Evolutionary conservation across 1,140 invertebrate genomes (phyloP).

Genomic region (Tetramorium parvispinum): DNA sequence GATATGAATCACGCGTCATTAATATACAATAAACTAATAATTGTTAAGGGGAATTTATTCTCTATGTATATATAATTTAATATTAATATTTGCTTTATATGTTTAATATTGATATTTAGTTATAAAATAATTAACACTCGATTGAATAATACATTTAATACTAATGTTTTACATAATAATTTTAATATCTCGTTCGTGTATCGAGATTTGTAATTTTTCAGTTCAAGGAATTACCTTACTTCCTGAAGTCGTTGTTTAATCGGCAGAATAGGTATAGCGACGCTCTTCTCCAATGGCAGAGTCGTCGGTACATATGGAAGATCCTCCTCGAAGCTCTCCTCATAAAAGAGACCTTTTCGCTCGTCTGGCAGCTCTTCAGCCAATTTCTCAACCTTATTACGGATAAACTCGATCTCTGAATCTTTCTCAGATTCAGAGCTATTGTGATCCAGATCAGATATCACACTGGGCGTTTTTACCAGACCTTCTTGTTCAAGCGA

Average conservation of each 20-base stretch:
- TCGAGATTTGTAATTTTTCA: background rate
- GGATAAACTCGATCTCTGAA: slow-evolving; percentile 88
- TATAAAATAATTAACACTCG: background rate
- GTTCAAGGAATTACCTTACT: slow-evolving; percentile 80
- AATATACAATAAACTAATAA: background rate
- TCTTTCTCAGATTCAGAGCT: slow-evolving; percentile 93
- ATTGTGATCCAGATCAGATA: slow-evolving; percentile 87
- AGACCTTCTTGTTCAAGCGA: slow-evolving; percentile 39
- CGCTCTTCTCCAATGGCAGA: slow-evolving; percentile 92
- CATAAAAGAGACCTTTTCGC: slow-evolving; percentile 91
- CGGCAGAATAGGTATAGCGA: slow-evolving; percentile 92
- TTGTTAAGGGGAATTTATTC: background rate
- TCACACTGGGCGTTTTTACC: slow-evolving; percentile 75
- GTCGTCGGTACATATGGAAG: slow-evolving; percentile 95
- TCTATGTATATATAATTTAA: background rate
- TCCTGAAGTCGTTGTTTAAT: slow-evolving; percentile 90
- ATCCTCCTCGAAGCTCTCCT: slow-evolving; percentile 95
- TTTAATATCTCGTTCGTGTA: background rate
- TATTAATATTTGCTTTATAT: background rate
- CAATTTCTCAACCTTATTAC: slow-evolving; percentile 81
- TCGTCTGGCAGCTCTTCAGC: slow-evolving; percentile 86
- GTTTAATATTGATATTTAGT: background rate
- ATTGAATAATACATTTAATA: background rate
- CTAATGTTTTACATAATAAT: no score
- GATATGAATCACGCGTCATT: background rate